Conservation (phyloP, 1,140 invertebrate genomes). For the Nixonia krombeini region DNA sequence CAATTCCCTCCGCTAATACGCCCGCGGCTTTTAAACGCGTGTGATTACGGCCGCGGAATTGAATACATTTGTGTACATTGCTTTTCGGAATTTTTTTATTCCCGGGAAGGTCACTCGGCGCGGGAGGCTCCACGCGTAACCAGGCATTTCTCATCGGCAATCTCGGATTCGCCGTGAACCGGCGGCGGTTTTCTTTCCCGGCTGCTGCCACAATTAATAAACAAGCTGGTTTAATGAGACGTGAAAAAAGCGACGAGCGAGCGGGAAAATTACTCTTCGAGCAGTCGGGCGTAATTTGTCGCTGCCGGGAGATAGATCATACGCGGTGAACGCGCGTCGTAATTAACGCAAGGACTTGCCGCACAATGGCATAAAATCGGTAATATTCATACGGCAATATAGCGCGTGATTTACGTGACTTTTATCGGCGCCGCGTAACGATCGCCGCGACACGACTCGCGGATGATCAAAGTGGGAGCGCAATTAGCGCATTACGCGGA, state of each 20-base stretch:
- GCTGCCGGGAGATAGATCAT: neutral
- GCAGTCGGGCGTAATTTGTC: neutral
- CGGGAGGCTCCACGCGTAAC: too few species aligned
- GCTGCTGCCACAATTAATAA: neutral
- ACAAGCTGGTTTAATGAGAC: neutral
- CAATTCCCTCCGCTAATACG: too few species aligned
- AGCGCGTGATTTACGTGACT: constrained; percentile 14
- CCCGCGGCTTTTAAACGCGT: too few species aligned
- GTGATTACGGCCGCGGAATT: too few species aligned
- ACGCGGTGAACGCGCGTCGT: constrained; percentile 1
- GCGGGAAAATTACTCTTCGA: neutral
- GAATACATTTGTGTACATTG: too few species aligned
- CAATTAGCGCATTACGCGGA: constrained; percentile 10
- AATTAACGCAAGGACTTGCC: constrained; percentile 9
- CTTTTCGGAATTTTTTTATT: too few species aligned
- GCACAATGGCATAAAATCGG: constrained; percentile 23
- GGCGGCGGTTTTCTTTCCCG: neutral
- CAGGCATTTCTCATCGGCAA: too few species aligned
- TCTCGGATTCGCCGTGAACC: neutral
- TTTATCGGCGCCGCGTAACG: constrained; percentile 11
- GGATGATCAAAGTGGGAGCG: constrained; percentile 7
- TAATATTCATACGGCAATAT: constrained; percentile 11
- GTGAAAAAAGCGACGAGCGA: too few species aligned
- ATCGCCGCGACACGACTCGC: constrained; percentile 1
- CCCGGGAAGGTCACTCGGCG: too few species aligned